Percentiles rank a stretch among this genome's conserved stretches.
These are phyloP conservation scores for Chrysaora quinquecirrha DNA, from an alignment of 30 jellyfish, hydroid and myxozoan species.

Conservation along the genomic window DNA sequence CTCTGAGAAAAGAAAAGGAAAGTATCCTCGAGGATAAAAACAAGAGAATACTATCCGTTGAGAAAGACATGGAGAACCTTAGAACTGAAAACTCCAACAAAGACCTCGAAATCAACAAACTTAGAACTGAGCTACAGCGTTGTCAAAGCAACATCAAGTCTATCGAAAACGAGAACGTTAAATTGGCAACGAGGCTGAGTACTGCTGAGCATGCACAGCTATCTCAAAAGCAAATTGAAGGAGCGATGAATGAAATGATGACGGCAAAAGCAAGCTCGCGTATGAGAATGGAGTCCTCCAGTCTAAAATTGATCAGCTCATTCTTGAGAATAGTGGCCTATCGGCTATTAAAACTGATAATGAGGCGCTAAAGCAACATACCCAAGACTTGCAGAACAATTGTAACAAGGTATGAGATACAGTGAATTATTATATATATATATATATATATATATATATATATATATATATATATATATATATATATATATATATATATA, in stretches of 20 bases:
- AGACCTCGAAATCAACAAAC: background rate
- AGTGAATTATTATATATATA: too few species aligned
- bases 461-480: too few species aligned
- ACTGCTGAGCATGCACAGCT: conserved; percentile 53
- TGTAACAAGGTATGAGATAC: conserved; percentile 1
- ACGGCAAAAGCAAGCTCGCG: conserved; percentile 64
- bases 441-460: too few species aligned
- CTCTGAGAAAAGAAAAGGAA: conserved; percentile 49
- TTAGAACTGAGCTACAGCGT: conserved; percentile 34
- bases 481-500: too few species aligned
- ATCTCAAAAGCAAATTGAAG: conserved; percentile 76
- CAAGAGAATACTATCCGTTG: conserved; percentile 22
- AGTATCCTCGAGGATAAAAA: conserved; percentile 22
- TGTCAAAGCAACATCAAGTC: background rate
- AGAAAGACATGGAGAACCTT: conserved; percentile 24
- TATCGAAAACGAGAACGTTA: conserved; percentile 31
- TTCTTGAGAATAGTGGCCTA: conserved; percentile 2
- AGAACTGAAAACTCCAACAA: conserved; percentile 12
- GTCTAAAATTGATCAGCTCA: conserved; percentile 60
- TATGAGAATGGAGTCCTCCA: conserved; percentile 79
- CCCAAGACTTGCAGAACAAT: conserved; percentile 4
- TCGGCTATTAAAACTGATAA: conserved; percentile 12
- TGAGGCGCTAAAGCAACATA: conserved; percentile 6
- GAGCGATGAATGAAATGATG: conserved; percentile 57
- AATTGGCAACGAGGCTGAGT: conserved; percentile 17